A percentile compares a stretch with the other conserved stretches of the same genome.
phyloP scores from a whole-genome alignment of 2,888 invertebrate genomes.

The Osmoderma eremita region DNA sequence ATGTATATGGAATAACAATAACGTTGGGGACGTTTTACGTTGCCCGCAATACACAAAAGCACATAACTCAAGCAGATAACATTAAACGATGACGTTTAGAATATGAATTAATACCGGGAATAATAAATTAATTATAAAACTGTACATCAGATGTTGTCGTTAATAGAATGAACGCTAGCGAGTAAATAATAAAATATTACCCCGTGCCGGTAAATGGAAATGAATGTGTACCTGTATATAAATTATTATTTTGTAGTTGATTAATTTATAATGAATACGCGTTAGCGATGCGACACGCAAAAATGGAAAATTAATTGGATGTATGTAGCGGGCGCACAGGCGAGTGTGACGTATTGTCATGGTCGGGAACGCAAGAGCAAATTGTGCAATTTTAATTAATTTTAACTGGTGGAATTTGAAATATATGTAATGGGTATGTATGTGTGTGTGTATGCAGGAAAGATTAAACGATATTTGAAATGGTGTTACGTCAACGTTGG shows the following conservation, averaged over 20 bases:
- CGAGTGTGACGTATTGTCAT: too few relatives aligned
- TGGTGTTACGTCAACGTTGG: too few relatives aligned
- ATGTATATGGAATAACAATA: neutral
- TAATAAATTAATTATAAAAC: conserved; percentile 25
- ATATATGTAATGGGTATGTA: too few relatives aligned
- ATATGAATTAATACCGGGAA: conserved; percentile 19
- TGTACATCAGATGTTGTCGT: conserved; percentile 10
- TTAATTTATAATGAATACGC: conserved; percentile 13
- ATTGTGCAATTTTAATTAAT: too few relatives aligned
- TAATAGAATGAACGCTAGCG: neutral
- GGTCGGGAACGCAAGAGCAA: too few relatives aligned
- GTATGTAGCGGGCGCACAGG: too few relatives aligned
- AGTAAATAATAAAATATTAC: conserved; percentile 5
- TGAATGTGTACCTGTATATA: conserved; percentile 1
- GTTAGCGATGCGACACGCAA: neutral
- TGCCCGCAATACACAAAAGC: neutral
- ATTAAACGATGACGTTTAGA: conserved; percentile 13
- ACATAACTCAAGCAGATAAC: neutral
- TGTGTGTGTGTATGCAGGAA: too few relatives aligned
- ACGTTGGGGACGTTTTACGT: neutral
- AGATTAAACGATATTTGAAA: too few relatives aligned
- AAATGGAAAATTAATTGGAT: conserved; percentile 12
- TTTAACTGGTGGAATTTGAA: too few relatives aligned
- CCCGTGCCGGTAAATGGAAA: neutral
- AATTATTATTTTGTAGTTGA: conserved; percentile 1